A percentile compares a stretch with the other conserved stretches of the same genome.
Evolutionary conservation across 2,113 vertebrate genomes (phyloP).

Genomic region (Plestiodon gilberti): DNA sequence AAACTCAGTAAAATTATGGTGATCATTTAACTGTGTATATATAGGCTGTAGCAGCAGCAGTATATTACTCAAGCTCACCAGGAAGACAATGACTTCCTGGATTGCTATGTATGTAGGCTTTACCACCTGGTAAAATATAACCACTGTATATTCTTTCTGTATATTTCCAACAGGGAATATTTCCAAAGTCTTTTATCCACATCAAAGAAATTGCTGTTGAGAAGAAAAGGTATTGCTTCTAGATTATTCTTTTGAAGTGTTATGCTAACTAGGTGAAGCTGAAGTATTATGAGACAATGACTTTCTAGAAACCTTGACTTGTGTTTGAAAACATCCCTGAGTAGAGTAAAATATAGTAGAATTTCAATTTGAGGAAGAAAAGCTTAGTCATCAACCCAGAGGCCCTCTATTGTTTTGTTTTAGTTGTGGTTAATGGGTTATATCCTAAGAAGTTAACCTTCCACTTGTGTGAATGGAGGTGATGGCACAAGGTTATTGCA

Average conservation of each 20-base stretch:
- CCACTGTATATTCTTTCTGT: neutral
- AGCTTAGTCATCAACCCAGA: neutral
- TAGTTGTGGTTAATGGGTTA: neutral
- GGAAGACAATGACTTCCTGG: too few relatives aligned
- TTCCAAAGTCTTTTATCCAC: conserved; percentile 90
- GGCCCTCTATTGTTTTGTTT: neutral
- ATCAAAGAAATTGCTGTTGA: conserved; percentile 87
- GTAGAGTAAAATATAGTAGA: neutral
- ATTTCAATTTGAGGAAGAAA: neutral
- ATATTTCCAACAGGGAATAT: conserved; percentile 88
- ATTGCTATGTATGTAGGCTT: too few relatives aligned
- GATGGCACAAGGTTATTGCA: too few relatives aligned
- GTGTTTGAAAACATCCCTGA: neutral
- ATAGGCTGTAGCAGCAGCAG: too few relatives aligned
- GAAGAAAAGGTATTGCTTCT: conserved; percentile 84
- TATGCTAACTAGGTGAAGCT: neutral
- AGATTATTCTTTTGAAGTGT: neutral
- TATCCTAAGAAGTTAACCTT: too few relatives aligned
- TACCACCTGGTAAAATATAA: neutral
- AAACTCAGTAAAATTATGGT: neutral
- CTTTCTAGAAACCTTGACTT: neutral
- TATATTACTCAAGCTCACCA: too few relatives aligned
- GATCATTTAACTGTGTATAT: neutral
- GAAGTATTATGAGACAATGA: neutral
- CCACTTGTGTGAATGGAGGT: too few relatives aligned